Evolutionary conservation across 2,888 invertebrate species (phyloP).

Genomic region (Diaphora mendica): DNA sequence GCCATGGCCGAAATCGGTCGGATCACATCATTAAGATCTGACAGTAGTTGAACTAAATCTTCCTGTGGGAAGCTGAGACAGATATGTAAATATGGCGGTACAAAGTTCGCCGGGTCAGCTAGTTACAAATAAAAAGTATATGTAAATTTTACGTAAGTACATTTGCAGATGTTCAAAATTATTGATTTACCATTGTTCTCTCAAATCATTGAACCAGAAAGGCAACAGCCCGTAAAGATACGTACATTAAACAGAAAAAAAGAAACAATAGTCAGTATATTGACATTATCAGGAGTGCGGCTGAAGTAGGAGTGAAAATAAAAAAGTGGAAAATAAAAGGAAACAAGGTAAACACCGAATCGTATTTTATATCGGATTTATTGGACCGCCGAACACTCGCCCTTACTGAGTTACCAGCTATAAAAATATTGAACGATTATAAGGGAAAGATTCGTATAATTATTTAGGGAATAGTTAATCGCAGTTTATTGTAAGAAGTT

Average conservation of each 20-base stretch:
- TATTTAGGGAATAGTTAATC: not conserved
- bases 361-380: slow-evolving; percentile 69
- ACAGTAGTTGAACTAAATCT: no score
- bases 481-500: not conserved
- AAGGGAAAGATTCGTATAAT: slow-evolving; percentile 22
- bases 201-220: slow-evolving; percentile 14
- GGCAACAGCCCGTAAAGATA: slow-evolving; percentile 19
- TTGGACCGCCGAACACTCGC: slow-evolving; percentile 51
- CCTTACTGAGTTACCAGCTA: slow-evolving; percentile 48
- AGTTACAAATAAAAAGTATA: not conserved
- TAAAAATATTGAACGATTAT: slow-evolving; percentile 31
- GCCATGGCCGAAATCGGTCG: no score
- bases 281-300: slow-evolving; percentile 39
- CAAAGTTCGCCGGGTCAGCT: no score
- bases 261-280: slow-evolving; percentile 26
- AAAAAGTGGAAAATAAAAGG: slow-evolving; percentile 59
- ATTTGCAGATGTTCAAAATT: slow-evolving; percentile 6
- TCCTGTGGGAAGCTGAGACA: no score
- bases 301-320: slow-evolving; percentile 51
- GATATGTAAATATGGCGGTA: no score
- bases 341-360: slow-evolving; percentile 67
- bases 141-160: slow-evolving; percentile 2
- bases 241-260: slow-evolving; percentile 11
- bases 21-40: no score
- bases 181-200: slow-evolving; percentile 7